These are phyloP conservation scores for Phortica magna DNA, from an alignment of 2,888 invertebrate genomes.

Conservation along the genomic window DNA sequence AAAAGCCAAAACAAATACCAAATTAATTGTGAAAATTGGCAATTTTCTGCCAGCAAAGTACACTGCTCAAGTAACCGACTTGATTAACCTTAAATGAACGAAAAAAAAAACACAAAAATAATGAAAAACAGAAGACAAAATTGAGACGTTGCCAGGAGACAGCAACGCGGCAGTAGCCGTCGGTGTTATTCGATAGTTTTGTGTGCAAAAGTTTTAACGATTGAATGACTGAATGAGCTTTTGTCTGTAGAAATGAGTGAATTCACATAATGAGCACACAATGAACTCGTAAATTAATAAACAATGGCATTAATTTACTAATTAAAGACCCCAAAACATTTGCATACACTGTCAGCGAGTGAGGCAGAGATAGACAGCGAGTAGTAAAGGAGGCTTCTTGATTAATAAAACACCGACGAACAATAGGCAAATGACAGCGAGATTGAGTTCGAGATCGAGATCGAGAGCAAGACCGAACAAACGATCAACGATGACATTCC, in stretches of 20 bases:
- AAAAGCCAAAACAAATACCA: neutral
- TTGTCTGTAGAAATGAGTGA: conserved; percentile 34
- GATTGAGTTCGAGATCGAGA: neutral
- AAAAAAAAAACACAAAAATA: neutral
- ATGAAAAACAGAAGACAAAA: neutral
- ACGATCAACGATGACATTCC: conserved; percentile 42
- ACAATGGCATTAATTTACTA: conserved; percentile 78
- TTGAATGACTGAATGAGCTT: conserved; percentile 12
- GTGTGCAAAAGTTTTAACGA: neutral
- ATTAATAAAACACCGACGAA: conserved; percentile 73
- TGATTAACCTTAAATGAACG: conserved; percentile 61
- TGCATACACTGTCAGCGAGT: neutral
- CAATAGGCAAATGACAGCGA: conserved; percentile 51
- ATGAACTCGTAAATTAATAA: conserved; percentile 75
- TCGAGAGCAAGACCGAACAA: neutral
- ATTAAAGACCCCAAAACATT: conserved; percentile 70
- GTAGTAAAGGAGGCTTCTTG: conserved; percentile 47
- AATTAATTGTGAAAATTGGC: conserved; percentile 6
- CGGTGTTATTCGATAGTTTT: conserved; percentile 59
- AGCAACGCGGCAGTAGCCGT: conserved; percentile 5
- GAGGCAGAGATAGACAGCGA: conserved; percentile 46
- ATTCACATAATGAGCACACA: conserved; percentile 62
- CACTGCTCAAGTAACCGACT: conserved; percentile 57
- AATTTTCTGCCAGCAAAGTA: neutral
- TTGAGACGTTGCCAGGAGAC: neutral